Conservation (phyloP, 2,888 invertebrate genomes). For the Lasiommata megera region DNA sequence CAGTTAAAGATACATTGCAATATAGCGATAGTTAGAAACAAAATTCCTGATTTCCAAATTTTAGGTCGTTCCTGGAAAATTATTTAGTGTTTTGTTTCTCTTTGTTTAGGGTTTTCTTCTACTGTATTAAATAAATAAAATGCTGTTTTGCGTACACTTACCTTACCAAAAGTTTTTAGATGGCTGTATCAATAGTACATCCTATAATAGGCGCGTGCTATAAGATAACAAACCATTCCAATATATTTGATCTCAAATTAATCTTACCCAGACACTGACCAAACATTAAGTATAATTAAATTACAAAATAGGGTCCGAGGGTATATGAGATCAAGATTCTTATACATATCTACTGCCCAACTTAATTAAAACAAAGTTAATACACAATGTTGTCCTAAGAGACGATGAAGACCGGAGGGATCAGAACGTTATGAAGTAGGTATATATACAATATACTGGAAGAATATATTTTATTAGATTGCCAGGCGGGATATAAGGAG, state of each 20-base stretch:
- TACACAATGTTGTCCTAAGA: conserved; percentile 20
- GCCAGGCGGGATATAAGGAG: background rate
- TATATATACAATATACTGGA: background rate
- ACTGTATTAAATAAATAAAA: no score
- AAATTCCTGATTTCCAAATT: no score
- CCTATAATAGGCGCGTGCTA: background rate
- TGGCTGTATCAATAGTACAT: no score
- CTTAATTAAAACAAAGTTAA: conserved; percentile 32
- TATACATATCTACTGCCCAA: conserved; percentile 17
- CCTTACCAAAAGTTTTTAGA: no score
- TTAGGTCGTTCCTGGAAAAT: no score
- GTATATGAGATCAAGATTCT: conserved; percentile 18
- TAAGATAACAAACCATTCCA: conserved; percentile 12
- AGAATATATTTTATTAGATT: conserved; percentile 2
- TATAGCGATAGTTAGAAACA: no score
- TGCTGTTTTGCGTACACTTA: no score
- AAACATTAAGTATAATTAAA: conserved; percentile 29
- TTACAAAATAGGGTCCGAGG: conserved; percentile 23
- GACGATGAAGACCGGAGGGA: conserved; percentile 8
- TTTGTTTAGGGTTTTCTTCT: no score
- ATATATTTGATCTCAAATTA: conserved; percentile 25
- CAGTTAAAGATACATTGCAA: no score
- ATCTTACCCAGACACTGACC: conserved; percentile 14
- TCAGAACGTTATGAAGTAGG: background rate
- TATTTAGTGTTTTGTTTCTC: no score